These are phyloP conservation scores for Chrysochloris asiatica DNA, from an alignment of 2,113 vertebrate genomes.

Conservation along the genomic window DNA sequence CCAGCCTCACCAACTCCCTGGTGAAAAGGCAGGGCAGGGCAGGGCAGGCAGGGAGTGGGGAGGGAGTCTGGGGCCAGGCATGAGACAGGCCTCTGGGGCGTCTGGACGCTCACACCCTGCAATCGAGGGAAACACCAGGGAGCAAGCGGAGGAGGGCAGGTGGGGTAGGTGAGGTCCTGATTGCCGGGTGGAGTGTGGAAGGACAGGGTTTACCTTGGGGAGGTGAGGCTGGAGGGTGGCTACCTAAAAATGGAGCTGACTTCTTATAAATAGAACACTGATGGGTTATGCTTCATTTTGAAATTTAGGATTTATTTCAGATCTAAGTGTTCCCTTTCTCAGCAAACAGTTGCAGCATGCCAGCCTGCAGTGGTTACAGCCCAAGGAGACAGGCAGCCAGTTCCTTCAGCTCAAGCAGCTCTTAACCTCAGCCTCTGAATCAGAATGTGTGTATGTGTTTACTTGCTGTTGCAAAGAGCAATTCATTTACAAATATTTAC, in stretches of 20 bases:
- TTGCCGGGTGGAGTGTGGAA: slow-evolving; percentile 46
- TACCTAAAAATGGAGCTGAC: slow-evolving; percentile 62
- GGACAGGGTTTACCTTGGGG: slow-evolving; percentile 54
- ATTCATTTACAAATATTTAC: background rate
- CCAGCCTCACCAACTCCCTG: background rate
- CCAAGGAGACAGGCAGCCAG: background rate
- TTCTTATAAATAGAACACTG: slow-evolving; percentile 71
- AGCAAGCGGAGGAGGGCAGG: slow-evolving; percentile 14
- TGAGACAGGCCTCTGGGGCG: background rate
- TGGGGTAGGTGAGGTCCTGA: slow-evolving; percentile 65
- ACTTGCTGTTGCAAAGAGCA: background rate
- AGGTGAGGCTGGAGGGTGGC: background rate
- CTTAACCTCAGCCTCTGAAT: background rate
- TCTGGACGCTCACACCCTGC: slow-evolving; percentile 65
- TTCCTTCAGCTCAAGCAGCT: background rate
- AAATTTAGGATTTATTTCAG: slow-evolving; percentile 57
- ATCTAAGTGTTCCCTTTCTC: background rate
- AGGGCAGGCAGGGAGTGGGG: background rate
- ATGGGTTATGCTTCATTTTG: slow-evolving; percentile 56
- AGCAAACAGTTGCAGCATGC: slow-evolving; percentile 29
- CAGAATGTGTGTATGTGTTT: background rate
- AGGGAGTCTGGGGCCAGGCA: slow-evolving; percentile 15
- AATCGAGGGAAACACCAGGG: slow-evolving; percentile 67
- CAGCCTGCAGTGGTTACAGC: slow-evolving; percentile 1
- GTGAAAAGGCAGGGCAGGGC: background rate